Evolutionary conservation across 2,797 vertebrate species (phyloP), one percentile per base, ranked within the genome.

Genomic region (Pseudopleuronectes americanus): DNA sequence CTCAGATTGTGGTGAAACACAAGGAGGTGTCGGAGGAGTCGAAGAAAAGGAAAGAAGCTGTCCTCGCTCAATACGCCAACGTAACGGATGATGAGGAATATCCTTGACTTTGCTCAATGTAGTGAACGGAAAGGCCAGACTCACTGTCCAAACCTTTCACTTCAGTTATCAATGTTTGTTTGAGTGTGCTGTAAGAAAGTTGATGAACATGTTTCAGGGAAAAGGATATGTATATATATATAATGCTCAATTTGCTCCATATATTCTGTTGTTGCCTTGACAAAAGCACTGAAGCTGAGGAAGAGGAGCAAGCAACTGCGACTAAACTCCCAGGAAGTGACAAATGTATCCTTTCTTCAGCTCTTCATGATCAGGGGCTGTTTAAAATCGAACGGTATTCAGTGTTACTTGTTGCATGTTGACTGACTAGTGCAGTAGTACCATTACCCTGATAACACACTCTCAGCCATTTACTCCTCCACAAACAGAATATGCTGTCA

Each of bases 71-170:
- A 73, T 99, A 99, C 2, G 97, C 96, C n/a, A 95, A 97, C 0
- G 74, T 99, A 55, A 97, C 97, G 0, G 98, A 98, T 0, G 97
- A 96, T 3, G 97, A 99, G 63, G 96, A 97, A 99, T 99, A 99
- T 99, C 98, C 97, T 99, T 97, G 81, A 53, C 45, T 64, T 53
- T 55, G 8, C 26, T 19, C 53, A 28, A 1, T 12, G 5, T 45
- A 17, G 8, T 7, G 16, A 21, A 6, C 12, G 22, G 22, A 3
- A 31, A 16, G 19, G 21, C 12, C 48, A 4, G 6, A 36, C 24
- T 16, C 12, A 10, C 12, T 14, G 41, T 23, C 36, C 8, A 17
- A 31, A 24, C 26, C 26, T 49, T 54, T 65, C 21, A 14, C 6
- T 49, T 36, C 0, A 10, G 0, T 53, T 31, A 49, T 36, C 16